These are phyloP conservation scores for Dryocosmus kuriphilus DNA, from an alignment of 2,888 invertebrate species.

Conservation along the genomic window DNA sequence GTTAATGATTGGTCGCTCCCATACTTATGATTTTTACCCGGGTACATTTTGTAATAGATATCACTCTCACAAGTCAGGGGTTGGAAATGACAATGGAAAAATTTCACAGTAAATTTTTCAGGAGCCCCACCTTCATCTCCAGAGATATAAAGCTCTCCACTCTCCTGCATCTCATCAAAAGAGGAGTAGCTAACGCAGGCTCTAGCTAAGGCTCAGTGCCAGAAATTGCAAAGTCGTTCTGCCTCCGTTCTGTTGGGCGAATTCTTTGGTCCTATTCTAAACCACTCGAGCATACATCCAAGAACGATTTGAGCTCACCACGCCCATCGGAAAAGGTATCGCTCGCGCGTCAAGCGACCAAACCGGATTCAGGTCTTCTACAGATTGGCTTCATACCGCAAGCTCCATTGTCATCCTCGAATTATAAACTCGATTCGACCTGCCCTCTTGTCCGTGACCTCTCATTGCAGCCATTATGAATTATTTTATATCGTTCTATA, in stretches of 20 bases:
- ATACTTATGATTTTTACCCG: too few relatives aligned
- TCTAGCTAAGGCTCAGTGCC: neutral
- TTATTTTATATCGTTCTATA: neutral
- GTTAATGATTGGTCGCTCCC: too few relatives aligned
- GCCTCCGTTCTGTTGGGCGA: neutral
- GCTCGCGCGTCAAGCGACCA: neutral
- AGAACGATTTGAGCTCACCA: conserved; percentile 62
- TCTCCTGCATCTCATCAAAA: conserved; percentile 26
- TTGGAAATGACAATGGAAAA: conserved; percentile 7
- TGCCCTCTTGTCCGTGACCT: conserved; percentile 45
- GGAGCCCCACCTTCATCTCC: conserved; percentile 3
- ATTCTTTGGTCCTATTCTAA: conserved; percentile 60
- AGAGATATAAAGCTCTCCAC: neutral
- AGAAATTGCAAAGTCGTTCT: conserved; percentile 11
- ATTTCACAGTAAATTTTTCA: conserved; percentile 31
- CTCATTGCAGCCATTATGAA: conserved; percentile 8
- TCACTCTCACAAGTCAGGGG: neutral
- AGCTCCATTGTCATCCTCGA: conserved; percentile 42
- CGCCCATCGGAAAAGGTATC: conserved; percentile 17
- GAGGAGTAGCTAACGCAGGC: neutral
- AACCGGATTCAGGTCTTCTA: conserved; percentile 40
- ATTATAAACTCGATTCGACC: conserved; percentile 46
- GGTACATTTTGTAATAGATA: neutral
- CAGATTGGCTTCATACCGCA: conserved; percentile 62
- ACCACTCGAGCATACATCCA: conserved; percentile 68